Conservation (phyloP, 2,113 vertebrate genomes). For the Bagarius yarrelli region DNA sequence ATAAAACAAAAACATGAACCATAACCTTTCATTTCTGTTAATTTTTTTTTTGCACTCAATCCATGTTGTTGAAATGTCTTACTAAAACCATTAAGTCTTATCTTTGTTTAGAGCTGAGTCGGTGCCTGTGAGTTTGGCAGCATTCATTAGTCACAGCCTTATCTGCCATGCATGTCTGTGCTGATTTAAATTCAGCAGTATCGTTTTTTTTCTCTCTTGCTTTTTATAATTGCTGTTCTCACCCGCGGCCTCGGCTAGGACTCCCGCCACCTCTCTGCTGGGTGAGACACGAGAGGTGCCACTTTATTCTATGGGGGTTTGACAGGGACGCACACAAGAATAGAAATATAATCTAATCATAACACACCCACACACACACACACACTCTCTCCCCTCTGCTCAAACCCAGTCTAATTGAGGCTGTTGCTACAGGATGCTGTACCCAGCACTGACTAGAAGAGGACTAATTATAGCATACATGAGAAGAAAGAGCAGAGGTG, state of each 20-base stretch:
- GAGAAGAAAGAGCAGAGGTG: constrained; percentile 37
- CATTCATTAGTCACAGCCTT: constrained; percentile 40
- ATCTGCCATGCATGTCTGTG: constrained; percentile 21
- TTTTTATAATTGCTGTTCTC: constrained; percentile 44
- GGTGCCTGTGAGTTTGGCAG: neutral
- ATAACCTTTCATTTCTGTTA: neutral
- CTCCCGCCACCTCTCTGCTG: constrained; percentile 20
- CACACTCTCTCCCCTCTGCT: constrained; percentile 28
- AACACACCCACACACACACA: constrained; percentile 10
- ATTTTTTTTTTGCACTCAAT: neutral
- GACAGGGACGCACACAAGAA: constrained; percentile 28
- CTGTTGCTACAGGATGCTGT: constrained; percentile 50
- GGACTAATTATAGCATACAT: constrained; percentile 52
- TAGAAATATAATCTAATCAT: constrained; percentile 4
- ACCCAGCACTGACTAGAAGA: constrained; percentile 38
- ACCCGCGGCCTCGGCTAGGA: constrained; percentile 23
- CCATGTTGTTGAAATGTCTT: constrained; percentile 1
- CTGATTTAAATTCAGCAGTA: constrained; percentile 35
- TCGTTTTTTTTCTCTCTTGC: constrained; percentile 3
- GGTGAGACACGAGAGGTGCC: constrained; percentile 26
- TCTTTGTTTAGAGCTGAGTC: neutral
- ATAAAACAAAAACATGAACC: too few species aligned
- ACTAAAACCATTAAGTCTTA: constrained; percentile 17
- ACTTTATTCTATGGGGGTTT: constrained; percentile 29
- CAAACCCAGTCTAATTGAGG: constrained; percentile 48